Percentiles rank a stretch among this genome's conserved stretches.
phyloP scores from a whole-genome alignment of 2,888 invertebrate species.

The Yponomeuta evonymella region DNA sequence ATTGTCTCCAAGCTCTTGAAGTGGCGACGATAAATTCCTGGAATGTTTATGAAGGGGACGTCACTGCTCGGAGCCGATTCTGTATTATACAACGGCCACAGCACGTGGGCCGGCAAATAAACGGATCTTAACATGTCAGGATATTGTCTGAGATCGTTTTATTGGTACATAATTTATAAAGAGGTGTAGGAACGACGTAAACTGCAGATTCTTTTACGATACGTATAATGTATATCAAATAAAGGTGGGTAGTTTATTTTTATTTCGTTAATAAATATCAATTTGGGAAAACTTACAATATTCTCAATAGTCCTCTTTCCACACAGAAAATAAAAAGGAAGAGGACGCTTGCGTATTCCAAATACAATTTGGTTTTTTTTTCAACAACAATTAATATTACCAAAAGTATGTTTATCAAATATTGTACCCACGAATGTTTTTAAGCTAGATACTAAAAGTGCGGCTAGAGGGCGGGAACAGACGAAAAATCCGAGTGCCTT shows the following conservation, averaged over 20 bases:
- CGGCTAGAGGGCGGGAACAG: neutral
- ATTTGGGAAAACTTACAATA: neutral
- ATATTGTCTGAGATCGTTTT: conserved; percentile 58
- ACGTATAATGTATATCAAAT: conserved; percentile 2
- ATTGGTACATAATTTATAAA: conserved; percentile 59
- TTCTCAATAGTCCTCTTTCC: neutral
- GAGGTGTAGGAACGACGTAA: conserved; percentile 16
- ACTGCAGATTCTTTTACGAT: conserved; percentile 10
- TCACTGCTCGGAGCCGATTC: conserved; percentile 41
- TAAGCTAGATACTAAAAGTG: too few species aligned
- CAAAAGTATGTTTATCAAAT: too few species aligned
- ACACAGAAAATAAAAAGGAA: neutral
- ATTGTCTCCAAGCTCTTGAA: conserved; percentile 31
- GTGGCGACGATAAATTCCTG: conserved; percentile 34
- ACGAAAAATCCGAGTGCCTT: neutral
- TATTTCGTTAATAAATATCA: neutral
- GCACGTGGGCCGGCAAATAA: conserved; percentile 60
- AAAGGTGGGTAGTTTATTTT: conserved; percentile 4
- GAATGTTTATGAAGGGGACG: conserved; percentile 51
- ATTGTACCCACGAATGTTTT: too few species aligned
- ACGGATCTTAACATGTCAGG: conserved; percentile 59
- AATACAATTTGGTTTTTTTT: too few species aligned
- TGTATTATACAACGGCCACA: conserved; percentile 41
- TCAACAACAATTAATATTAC: too few species aligned
- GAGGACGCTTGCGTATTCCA: too few species aligned